phyloP scores from a whole-genome alignment of 1,140 invertebrate species.

The Zelostemma sp. region DNA sequence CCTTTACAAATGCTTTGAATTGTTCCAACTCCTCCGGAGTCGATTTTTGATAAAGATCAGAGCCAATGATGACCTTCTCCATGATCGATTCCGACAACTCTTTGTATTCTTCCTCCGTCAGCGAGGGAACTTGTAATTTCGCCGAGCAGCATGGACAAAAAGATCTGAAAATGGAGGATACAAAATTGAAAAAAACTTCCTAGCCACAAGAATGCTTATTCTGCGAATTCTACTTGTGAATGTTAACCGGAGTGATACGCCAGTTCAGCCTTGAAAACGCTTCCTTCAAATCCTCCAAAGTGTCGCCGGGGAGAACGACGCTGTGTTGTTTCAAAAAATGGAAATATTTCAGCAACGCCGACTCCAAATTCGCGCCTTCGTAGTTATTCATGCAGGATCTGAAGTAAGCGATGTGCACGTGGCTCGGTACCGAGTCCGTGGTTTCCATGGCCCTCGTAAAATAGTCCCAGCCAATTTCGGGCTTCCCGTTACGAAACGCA shows the following conservation, averaged over 20 bases:
- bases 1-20: slow-evolving; percentile 77
- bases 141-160: slow-evolving; percentile 75
- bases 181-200: slow-evolving; percentile 1
- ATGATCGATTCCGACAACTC: slow-evolving; percentile 74
- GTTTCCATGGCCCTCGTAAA: slow-evolving; percentile 65
- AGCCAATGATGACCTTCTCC: slow-evolving; percentile 76
- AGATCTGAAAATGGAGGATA: too few relatives aligned
- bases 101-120: slow-evolving; percentile 75
- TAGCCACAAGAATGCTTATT: not conserved
- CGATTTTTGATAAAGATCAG: slow-evolving; percentile 80
- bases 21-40: slow-evolving; percentile 77
- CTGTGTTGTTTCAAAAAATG: slow-evolving; percentile 55
- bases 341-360: slow-evolving; percentile 69
- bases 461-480: slow-evolving; percentile 70
- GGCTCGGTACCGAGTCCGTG: slow-evolving; percentile 19
- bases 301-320: slow-evolving; percentile 16
- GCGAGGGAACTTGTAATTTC: slow-evolving; percentile 66
- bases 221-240: slow-evolving; percentile 8
- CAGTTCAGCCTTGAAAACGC: slow-evolving; percentile 3
- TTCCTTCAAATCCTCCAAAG: not conserved
- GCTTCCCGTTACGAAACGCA: slow-evolving; percentile 72
- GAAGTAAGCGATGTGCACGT: slow-evolving; percentile 65
- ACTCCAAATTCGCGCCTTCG: slow-evolving; percentile 59
- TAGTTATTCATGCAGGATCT: slow-evolving; percentile 66
- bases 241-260: not conserved